These are phyloP conservation scores for Panulirus ornatus DNA, from an alignment of 1,140 invertebrate genomes.

Conservation along the genomic window DNA sequence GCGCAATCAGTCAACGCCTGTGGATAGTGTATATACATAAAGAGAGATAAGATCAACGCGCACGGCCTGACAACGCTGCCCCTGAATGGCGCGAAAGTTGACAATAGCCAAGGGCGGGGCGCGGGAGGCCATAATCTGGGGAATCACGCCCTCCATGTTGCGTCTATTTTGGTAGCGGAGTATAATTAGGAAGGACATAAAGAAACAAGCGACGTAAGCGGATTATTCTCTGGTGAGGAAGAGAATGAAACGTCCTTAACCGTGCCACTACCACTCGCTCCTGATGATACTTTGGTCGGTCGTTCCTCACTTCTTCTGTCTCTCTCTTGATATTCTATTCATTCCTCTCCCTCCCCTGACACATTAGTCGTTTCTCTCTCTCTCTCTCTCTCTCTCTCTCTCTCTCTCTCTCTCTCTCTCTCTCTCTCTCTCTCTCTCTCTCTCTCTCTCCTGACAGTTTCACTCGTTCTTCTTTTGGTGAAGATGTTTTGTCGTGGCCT, in stretches of 20 bases:
- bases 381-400: background rate
- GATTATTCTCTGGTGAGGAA: conserved; percentile 11
- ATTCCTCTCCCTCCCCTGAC: background rate
- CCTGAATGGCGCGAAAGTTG: background rate
- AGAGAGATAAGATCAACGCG: background rate
- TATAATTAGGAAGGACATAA: background rate
- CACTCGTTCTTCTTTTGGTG: no score
- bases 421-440: no score
- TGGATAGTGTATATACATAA: background rate
- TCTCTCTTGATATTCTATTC: background rate
- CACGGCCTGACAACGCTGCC: background rate
- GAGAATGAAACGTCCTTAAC: no score
- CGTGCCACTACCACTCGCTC: background rate
- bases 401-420: no score
- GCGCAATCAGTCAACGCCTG: background rate
- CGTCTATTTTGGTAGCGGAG: conserved; percentile 9
- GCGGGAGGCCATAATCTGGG: background rate
- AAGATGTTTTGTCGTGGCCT: background rate
- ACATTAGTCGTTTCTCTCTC: background rate
- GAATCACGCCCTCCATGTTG: background rate
- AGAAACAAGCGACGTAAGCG: background rate
- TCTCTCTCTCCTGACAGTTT: no score
- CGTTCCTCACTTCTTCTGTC: background rate
- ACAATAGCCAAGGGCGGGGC: conserved; percentile 10
- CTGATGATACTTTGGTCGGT: background rate